Evolutionary conservation across 2,888 invertebrate genomes (phyloP).

Genomic region (Hydrotaea diabolus): DNA sequence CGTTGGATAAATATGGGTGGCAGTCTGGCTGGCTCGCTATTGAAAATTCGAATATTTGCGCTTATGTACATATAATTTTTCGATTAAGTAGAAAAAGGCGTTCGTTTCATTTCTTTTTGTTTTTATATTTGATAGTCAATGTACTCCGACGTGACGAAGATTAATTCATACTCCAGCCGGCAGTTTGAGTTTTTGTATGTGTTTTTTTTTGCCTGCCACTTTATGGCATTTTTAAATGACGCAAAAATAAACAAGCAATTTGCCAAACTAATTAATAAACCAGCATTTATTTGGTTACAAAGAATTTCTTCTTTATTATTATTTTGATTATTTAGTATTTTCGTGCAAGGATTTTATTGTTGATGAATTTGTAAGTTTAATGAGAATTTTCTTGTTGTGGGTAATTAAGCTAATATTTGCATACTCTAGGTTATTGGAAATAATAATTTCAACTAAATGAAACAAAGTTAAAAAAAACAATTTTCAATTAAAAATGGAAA

Average conservation of each 20-base stretch:
- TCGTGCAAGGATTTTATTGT: no score
- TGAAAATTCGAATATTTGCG: background rate
- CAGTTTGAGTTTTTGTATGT: background rate
- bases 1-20: background rate
- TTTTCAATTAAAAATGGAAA: no score
- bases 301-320: background rate
- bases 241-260: background rate
- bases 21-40: background rate
- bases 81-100: background rate
- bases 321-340: background rate
- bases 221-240: background rate
- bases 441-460: no score
- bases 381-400: no score
- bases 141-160: background rate
- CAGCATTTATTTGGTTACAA: background rate
- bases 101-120: background rate
- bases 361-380: no score
- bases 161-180: no score
- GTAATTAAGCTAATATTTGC: no score
- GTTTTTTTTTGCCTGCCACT: background rate
- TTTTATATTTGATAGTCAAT: constrained; percentile 5
- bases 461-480: no score
- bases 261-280: background rate
- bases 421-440: no score
- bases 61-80: background rate